Evolutionary conservation across 2,113 vertebrate genomes (phyloP), one percentile per base, ranked within the genome.

Genomic region (Camelus bactrianus): DNA sequence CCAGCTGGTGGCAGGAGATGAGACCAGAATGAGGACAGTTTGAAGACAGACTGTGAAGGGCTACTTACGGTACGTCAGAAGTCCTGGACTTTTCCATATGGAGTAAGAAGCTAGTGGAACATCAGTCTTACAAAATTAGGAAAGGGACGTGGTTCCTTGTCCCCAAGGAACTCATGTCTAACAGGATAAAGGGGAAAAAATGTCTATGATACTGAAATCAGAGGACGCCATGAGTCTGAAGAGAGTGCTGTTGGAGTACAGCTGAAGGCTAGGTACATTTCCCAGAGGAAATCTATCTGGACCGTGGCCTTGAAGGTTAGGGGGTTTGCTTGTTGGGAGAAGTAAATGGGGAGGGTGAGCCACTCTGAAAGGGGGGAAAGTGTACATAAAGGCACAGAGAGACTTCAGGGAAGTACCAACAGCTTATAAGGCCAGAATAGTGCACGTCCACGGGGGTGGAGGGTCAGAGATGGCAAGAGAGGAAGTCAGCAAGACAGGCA

Each of bases 1-100:
- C 69, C 90, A 84, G 96, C 38, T 83, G 91, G 93, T 28, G 50
- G 81, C 88, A 81, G 89, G 69, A 90, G 87, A 95, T 19, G 65
- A 88, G 81, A 75, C 58, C 93, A 90, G 88, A 95, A 81, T 14
- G 69, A 79, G 65, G 94, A 87, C 60, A 81, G 79, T 67, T 9
- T 89, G 93, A 67, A 75, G 65, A 60, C 73, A 79, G 75, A 76
- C 58, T 85, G 67, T 20, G 52, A 85, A 70, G 81, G 76, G 89
- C 65, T 0, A 0, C 62, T 82, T 52, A 73, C 0, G 52, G 86
- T 42, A 70, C 91, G 32, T 70, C 75, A 73, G 30, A 85, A 90
- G 89, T 26, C 79, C 65, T 77, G 90, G 48, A 26, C 50, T 91
- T 88, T 82, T 92, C 88, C 26, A 24, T 1, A 52, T 1, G 28